Evolutionary conservation across 2,113 vertebrate genomes (phyloP).

Genomic region (Echinops telfairi): DNA sequence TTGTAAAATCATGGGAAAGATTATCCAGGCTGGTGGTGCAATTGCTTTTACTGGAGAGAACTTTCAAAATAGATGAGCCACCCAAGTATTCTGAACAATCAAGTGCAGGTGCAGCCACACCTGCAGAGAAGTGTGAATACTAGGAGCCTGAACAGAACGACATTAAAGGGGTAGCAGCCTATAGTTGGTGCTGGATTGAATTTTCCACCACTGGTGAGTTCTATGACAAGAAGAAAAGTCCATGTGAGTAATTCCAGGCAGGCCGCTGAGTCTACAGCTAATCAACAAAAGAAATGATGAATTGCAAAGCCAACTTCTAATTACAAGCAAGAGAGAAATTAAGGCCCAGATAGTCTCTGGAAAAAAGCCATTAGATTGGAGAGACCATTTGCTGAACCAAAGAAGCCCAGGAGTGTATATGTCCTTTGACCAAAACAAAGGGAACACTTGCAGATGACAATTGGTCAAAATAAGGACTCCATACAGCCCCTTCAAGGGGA

Average conservation of each 20-base stretch:
- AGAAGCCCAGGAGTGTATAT: not conserved
- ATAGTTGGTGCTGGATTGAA: not conserved
- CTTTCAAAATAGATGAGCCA: not conserved
- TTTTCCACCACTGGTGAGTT: not conserved
- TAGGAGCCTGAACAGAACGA: not conserved
- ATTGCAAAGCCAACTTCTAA: slow-evolving; percentile 30
- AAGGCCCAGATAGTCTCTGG: slow-evolving; percentile 39
- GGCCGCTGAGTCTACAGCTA: not conserved
- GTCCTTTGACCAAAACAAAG: not conserved
- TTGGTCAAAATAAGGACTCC: slow-evolving; percentile 35
- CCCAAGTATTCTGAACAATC: not conserved
- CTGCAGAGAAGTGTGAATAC: not conserved
- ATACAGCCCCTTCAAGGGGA: slow-evolving; percentile 24
- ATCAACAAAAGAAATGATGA: slow-evolving; percentile 14
- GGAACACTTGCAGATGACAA: slow-evolving; percentile 7
- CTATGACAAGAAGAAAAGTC: slow-evolving; percentile 13
- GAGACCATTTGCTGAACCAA: slow-evolving; percentile 5
- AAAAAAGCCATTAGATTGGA: not conserved
- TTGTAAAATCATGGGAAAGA: not conserved
- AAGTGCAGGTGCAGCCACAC: not conserved
- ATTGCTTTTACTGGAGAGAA: slow-evolving; percentile 23
- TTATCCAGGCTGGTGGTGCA: not conserved
- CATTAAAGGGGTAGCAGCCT: not conserved
- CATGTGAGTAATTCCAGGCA: slow-evolving; percentile 55
- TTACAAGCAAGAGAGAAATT: slow-evolving; percentile 71